Evolutionary conservation across 2,888 invertebrate genomes (phyloP).

Genomic region (Argyresthia albistria): DNA sequence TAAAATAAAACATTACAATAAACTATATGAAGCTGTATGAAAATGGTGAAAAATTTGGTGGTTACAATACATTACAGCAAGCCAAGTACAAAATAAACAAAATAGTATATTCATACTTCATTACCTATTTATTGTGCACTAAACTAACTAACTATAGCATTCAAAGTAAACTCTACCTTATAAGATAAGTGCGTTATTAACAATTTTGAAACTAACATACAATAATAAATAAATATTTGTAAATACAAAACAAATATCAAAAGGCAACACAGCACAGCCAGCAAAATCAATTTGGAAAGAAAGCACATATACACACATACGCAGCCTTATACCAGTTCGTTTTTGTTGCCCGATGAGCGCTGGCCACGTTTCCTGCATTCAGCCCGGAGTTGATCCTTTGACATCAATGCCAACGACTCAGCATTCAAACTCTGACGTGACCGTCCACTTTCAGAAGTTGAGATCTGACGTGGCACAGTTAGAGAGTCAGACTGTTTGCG

Average conservation of each 20-base stretch:
- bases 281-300: conserved; percentile 32
- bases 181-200: conserved; percentile 3
- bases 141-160: no score
- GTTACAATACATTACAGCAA: no score
- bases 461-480: conserved; percentile 52
- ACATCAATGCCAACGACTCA: conserved; percentile 72
- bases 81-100: no score
- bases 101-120: no score
- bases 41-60: no score
- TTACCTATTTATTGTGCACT: no score
- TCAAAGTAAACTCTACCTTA: neutral
- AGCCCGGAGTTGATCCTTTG: conserved; percentile 78
- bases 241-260: conserved; percentile 16
- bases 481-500: conserved; percentile 56
- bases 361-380: conserved; percentile 80
- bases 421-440: conserved; percentile 55
- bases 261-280: conserved; percentile 39
- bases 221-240: neutral
- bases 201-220: neutral
- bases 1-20: no score
- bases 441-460: conserved; percentile 53
- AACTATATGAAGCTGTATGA: no score
- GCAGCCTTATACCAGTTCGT: conserved; percentile 76
- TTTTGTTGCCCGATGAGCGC: conserved; percentile 79
- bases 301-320: conserved; percentile 53